These are phyloP conservation scores for Papilio protenor DNA, from an alignment of 2,888 invertebrate genomes.

Conservation along the genomic window DNA sequence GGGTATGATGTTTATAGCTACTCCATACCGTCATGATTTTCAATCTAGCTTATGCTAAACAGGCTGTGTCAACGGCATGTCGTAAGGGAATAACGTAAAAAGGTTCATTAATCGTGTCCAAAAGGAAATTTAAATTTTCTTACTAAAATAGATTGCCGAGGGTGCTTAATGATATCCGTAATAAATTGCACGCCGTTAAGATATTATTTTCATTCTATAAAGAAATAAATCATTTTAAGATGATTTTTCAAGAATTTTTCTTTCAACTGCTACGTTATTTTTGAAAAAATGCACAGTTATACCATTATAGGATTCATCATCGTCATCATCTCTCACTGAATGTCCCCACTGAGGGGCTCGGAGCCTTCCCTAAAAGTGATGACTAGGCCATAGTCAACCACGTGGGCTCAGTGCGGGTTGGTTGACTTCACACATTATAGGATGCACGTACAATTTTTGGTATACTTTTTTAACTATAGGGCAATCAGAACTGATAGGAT, in stretches of 20 bases:
- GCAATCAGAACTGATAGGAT: neutral
- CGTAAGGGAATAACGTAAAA: neutral
- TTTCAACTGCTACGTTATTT: neutral
- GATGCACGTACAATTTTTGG: no score
- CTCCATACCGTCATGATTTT: neutral
- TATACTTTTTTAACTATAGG: no score
- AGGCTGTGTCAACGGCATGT: neutral
- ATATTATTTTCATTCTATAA: neutral
- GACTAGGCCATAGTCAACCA: no score
- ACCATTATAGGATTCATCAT: no score
- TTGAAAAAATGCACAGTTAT: neutral
- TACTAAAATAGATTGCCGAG: conserved; percentile 62
- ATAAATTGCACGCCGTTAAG: neutral
- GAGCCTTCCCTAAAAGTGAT: no score
- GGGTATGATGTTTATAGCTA: no score
- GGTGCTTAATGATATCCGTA: conserved; percentile 53
- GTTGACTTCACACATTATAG: no score
- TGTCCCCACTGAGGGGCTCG: no score
- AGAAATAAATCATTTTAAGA: neutral
- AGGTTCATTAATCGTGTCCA: neutral
- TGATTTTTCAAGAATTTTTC: neutral
- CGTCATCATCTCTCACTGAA: no score
- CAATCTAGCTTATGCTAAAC: neutral
- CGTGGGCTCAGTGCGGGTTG: no score
- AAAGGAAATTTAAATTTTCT: neutral